phyloP scores from a whole-genome alignment of 1,140 invertebrate genomes.

The Ceratitis capitata region DNA sequence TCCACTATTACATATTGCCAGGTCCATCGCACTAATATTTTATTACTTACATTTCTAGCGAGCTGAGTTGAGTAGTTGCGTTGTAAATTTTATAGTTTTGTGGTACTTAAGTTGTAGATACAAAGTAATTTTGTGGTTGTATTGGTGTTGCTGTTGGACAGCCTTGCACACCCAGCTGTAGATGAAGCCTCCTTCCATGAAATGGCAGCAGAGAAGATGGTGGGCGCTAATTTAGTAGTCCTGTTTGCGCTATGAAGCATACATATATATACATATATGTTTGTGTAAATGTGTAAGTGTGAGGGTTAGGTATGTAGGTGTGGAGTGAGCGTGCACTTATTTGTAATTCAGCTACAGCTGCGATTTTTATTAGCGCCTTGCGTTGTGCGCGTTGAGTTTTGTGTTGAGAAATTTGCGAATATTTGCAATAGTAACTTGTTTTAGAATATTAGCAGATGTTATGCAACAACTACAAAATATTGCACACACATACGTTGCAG shows the following conservation, averaged over 20 bases:
- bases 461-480: constrained; percentile 18
- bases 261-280: not conserved
- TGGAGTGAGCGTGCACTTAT: not conserved
- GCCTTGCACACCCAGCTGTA: not conserved
- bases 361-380: constrained; percentile 36
- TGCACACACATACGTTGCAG: no score
- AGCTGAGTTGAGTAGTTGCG: constrained; percentile 61
- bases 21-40: constrained; percentile 57
- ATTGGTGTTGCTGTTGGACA: no score
- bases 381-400: no score
- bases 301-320: not conserved
- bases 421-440: constrained; percentile 36
- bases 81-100: constrained; percentile 64
- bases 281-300: not conserved
- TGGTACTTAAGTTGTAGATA: constrained; percentile 55
- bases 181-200: not conserved
- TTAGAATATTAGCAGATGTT: constrained; percentile 38
- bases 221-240: not conserved
- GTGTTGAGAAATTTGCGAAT: constrained; percentile 28
- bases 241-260: not conserved
- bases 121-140: constrained; percentile 33
- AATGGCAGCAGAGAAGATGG: not conserved
- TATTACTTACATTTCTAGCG: constrained; percentile 54
- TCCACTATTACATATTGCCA: no score
- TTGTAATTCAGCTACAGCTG: constrained; percentile 33